Base-by-base conservation (phyloP, 2,888 invertebrate genomes). In the Idaea biselata region DNA sequence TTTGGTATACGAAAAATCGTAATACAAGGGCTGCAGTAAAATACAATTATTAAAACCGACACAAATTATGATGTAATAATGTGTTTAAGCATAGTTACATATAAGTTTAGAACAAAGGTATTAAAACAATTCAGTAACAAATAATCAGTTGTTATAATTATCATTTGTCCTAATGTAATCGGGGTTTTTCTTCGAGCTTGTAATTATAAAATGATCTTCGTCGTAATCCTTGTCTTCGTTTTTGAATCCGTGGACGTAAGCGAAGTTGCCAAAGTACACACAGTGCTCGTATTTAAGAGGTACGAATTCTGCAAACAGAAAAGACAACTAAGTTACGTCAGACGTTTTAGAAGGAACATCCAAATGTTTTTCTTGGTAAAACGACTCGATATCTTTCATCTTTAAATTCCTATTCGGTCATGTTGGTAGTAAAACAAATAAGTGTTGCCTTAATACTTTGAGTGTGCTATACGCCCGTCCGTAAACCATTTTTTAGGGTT, bases 251-350 rank as follows among this genome's bases (percentile, higher is more conserved):
- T 91, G 89, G 6, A 91, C 89, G 61, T 90, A 90, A 5, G 83
- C 91, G 63, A 91, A 91, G 71, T 91, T 91, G 0, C 91, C 90
- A 62, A 90, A 89, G 68, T 74, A 89, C 6, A 91, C 18, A 62
- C 91, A 91, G 33, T 86, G 77, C 1, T 89, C 86, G 64, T 89
- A 91, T 16, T 78, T 80, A 58, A 90, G 67, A 5, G 80, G 76
- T 1, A 69, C 7, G 65, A 86, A 91, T 14, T 76, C 91, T 90
- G 77, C 53, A 75, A 78, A 66, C 31, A 16, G 60, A 60, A n/a
- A 33, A 54, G 58, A 11, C 16, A 54, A 56, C 18, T 58, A n/a
- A 25, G 57, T 58, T 33, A 33, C 33, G 25, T 33, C 8, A 1
- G 44, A 25, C 16, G 14, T 54, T 32, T 1, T 11, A 33, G 14